A percentile compares a stretch with the other conserved stretches of the same genome.
phyloP scores from a whole-genome alignment of 2,888 invertebrate genomes.

The Girardia tigrina region DNA sequence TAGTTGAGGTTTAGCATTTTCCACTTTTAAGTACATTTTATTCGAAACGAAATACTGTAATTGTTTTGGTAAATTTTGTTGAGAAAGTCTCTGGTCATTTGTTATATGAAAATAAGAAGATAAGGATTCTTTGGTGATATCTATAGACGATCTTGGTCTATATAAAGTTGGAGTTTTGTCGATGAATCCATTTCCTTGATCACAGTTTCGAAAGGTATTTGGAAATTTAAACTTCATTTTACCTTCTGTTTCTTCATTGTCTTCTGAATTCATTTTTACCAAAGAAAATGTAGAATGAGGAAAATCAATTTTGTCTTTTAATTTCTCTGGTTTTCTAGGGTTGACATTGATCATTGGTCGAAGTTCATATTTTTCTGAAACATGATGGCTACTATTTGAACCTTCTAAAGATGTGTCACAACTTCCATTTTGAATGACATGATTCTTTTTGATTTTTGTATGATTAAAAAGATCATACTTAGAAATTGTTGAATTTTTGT shows the following conservation, averaged over 20 bases:
- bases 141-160: not conserved
- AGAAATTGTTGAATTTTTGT: not conserved
- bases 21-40: not conserved
- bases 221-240: not conserved
- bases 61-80: slow-evolving; percentile 9
- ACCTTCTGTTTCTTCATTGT: not conserved
- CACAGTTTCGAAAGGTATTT: not conserved
- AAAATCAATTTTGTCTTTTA: not conserved
- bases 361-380: not conserved
- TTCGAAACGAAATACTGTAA: not conserved
- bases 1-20: not conserved
- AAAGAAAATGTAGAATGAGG: not conserved
- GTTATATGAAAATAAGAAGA: not conserved
- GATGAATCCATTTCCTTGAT: not conserved
- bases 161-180: not conserved
- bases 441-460: not conserved
- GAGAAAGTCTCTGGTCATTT: not conserved
- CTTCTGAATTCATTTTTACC: slow-evolving; percentile 11
- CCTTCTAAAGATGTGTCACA: not conserved
- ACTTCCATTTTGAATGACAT: not conserved
- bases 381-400: not conserved
- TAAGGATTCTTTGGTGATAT: not conserved
- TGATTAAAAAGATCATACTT: not conserved
- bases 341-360: not conserved
- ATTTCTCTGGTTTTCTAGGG: not conserved